These are phyloP conservation scores for Phaenicophaeus curvirostris DNA, from an alignment of 2,797 vertebrate genomes.

Conservation along the genomic window DNA sequence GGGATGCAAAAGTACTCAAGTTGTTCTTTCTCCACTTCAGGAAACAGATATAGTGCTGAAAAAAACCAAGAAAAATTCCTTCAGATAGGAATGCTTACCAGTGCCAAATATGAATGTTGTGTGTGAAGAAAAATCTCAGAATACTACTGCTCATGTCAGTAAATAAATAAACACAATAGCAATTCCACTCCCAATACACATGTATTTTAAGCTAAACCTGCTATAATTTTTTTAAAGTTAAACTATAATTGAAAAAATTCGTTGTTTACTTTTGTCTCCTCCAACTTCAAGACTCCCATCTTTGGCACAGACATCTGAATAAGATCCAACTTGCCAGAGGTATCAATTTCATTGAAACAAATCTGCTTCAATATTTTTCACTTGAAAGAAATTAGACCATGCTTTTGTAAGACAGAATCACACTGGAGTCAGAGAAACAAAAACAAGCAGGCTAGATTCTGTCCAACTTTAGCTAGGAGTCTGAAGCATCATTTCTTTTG, in stretches of 20 bases:
- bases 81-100: neutral
- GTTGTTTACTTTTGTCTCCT: constrained; percentile 21
- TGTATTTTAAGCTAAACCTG: neutral
- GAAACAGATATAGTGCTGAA: neutral
- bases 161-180: neutral
- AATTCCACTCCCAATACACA: neutral
- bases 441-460: constrained; percentile 18
- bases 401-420: neutral
- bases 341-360: constrained; percentile 52
- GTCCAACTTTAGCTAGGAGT: neutral
- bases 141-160: neutral
- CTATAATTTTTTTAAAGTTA: neutral
- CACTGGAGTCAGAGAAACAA: neutral
- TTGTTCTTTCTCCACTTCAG: neutral
- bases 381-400: constrained; percentile 38
- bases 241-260: neutral
- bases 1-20: neutral
- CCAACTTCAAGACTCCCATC: neutral
- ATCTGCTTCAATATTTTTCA: constrained; percentile 25
- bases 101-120: constrained; percentile 3
- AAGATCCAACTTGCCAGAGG: constrained; percentile 31
- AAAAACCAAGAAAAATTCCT: neutral
- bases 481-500: neutral
- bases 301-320: constrained; percentile 22
- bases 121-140: neutral